phyloP scores from a whole-genome alignment of 2,888 invertebrate genomes.

The Phytoseiulus persimilis region DNA sequence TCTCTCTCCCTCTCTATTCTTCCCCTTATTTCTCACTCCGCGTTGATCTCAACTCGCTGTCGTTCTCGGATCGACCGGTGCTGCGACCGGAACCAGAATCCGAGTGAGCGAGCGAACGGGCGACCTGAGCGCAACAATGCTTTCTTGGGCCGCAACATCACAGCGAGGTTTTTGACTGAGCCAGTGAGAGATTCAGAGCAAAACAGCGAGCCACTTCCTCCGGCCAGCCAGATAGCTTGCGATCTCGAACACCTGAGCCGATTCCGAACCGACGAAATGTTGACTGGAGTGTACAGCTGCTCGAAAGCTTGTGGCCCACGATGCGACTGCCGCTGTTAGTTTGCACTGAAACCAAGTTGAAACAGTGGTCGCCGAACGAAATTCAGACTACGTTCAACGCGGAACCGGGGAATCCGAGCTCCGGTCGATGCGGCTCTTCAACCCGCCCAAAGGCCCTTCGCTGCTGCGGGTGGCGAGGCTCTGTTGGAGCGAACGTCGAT shows the following conservation, averaged over 20 bases:
- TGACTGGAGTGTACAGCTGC: not conserved
- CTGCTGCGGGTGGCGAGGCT: no score
- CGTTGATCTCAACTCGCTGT: not conserved
- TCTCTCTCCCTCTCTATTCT: not conserved
- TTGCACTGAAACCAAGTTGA: not conserved
- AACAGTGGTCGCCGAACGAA: not conserved
- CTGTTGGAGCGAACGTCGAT: no score
- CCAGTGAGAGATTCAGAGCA: not conserved
- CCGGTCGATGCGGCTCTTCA: no score
- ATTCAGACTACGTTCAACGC: no score
- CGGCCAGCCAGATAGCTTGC: not conserved
- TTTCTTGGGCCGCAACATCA: constrained; percentile 5
- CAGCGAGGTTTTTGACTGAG: not conserved
- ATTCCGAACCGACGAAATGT: not conserved
- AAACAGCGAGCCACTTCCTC: not conserved
- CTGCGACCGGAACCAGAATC: not conserved
- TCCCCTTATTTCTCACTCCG: not conserved
- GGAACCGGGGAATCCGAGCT: no score
- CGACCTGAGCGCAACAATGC: not conserved
- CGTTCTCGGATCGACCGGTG: not conserved
- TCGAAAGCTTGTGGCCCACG: not conserved
- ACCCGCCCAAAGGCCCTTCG: no score
- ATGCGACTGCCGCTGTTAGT: not conserved
- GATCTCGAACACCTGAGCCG: not conserved
- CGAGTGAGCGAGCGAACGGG: not conserved